Evolutionary conservation across 2,888 invertebrate genomes (phyloP), one percentile per base, ranked within the genome.

Genomic region (Aphodius sticticus): DNA sequence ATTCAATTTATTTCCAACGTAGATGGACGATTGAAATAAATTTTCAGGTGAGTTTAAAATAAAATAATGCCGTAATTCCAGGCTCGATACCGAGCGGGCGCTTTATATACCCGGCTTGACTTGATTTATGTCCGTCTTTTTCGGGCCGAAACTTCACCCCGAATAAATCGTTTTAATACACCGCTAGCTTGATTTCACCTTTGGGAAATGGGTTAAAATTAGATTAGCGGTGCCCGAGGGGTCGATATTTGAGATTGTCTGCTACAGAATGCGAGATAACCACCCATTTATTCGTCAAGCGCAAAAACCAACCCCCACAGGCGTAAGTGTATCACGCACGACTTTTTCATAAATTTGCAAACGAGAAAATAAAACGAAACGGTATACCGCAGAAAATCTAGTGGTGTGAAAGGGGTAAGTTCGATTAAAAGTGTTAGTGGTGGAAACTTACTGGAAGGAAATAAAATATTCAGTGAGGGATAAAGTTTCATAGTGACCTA

Each of bases 41-140:
- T 26, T 53, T 12, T 7, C 53, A 53, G 53, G 53, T 53, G 53
- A 53, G 53, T 53, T 53, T 53, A 53, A 53, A 53, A 53, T 53
- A 53, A 53, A 53, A 53, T 53, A 53, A 53, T 53, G 53, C 53
- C 53, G 53, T 53, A 53, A 53, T 53, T 53, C 53, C 9, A 3
- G 3, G 26, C 26, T 3, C 53, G 53, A 53, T 53, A 53, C 9
- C 53, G 53, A 53, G 53, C 2, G 53, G 53, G 53, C 7, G 53
- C 53, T 53, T 53, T 26, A 26, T 26, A 26, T 3, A 1, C 26
- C 26, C 26, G 53, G 4, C 53, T 53, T 53, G 53, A 53, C 53
- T 53, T 53, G 53, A 53, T 53, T 53, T 53, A 53, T 53, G 53
- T 53, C 53, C 53, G 53, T 53, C 53, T 53, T 53, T 53, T 53